phyloP scores from a whole-genome alignment of 2,113 vertebrate genomes.

The Perognathus longimembris region DNA sequence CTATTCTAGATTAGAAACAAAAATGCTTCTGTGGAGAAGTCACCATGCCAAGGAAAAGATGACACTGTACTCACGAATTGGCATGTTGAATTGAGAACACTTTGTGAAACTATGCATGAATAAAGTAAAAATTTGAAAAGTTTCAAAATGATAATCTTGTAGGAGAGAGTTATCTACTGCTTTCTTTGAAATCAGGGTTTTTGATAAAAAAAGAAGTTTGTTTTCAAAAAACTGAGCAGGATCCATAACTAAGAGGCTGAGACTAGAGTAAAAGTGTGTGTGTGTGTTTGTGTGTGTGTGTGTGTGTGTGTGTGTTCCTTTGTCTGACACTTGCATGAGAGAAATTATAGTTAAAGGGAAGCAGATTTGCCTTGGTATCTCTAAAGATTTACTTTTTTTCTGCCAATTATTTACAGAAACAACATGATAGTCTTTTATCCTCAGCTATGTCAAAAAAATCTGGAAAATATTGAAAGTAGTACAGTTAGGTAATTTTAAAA shows the following conservation, averaged over 20 bases:
- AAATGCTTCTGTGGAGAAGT: not conserved
- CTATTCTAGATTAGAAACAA: slow-evolving; percentile 20
- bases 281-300: not conserved
- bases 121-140: too few species aligned
- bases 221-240: not conserved
- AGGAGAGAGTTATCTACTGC: not conserved
- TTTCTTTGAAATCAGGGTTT: slow-evolving; percentile 9
- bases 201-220: not conserved
- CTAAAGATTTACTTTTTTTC: not conserved
- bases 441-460: not conserved
- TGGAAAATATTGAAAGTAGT: not conserved
- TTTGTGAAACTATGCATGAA: too few species aligned
- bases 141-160: not conserved
- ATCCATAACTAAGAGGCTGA: not conserved
- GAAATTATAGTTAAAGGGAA: not conserved
- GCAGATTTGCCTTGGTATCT: not conserved
- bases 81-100: too few species aligned
- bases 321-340: not conserved
- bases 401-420: not conserved
- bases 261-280: not conserved
- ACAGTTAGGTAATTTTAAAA: not conserved
- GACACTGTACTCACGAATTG: too few species aligned
- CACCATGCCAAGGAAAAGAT: too few species aligned
- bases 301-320: not conserved
- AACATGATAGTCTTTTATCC: not conserved